Evolutionary conservation across 2,113 vertebrate species (phyloP), one percentile per base, ranked within the genome.

Genomic region (Prionailurus viverrinus): DNA sequence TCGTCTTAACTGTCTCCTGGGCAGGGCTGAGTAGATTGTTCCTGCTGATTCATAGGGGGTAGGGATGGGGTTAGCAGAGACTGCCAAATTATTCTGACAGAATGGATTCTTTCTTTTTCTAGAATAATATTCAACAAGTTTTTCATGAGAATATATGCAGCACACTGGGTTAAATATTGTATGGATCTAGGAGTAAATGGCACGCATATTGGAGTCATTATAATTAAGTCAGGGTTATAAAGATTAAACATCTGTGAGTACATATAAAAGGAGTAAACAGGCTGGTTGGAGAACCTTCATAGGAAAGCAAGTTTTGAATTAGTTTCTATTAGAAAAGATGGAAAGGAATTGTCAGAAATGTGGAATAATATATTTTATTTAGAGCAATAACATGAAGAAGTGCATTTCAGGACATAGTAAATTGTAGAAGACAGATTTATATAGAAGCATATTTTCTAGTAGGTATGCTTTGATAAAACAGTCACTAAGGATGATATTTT

Each of bases 401-500:
- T 4, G 2, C 3, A 94, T 93, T 69, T 48, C 21, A 80, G 63
- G 16, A 39, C n/a, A 91, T 19, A 80, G 31, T 74, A 83, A 19
- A 7, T 29, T 65, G 23, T 66, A 78, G 31, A 87, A 91, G 29
- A 68, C 66, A 84, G 19, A 95, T 71, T 91, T 86, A 86, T 63
- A 65, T 2, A 85, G 65, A 91, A 48, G 6, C 1, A 39, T 80
- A 79, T 80, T 69, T 96, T 93, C n/a, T 0, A 58, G 13, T 63
- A 96, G 21, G 84, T 65, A 85, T 76, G 18, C 18, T 96, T 87
- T 93, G 51, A 69, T 89, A 68, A 93, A 93, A 65, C 91, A 91
- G 84, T 91, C 68, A 91, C 27, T 48, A 79, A 81, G 80, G 58
- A 15, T 48, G 10, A 36, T 93, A 73, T 80, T 92, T 89, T 25